phyloP scores from a whole-genome alignment of 2,797 vertebrate genomes.

The Malurus splendens region DNA sequence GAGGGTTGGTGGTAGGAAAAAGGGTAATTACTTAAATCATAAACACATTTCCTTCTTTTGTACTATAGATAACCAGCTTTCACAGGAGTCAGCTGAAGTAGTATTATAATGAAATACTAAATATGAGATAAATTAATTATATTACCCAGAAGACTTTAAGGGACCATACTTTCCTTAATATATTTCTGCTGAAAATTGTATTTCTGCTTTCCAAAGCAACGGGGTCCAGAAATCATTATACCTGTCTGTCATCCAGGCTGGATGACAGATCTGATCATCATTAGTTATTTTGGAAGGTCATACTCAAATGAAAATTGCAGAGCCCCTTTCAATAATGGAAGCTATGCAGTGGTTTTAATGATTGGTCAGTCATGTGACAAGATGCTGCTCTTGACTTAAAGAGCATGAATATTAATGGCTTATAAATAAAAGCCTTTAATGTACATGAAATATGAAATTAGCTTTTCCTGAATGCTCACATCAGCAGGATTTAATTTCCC shows the following conservation, averaged over 20 bases:
- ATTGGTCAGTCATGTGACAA: not conserved
- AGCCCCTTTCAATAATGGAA: not conserved
- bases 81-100: not conserved
- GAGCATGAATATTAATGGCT: not conserved
- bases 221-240: not conserved
- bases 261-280: not conserved
- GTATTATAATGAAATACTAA: not conserved
- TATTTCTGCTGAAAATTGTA: not conserved
- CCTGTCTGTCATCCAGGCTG: not conserved
- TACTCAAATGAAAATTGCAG: not conserved
- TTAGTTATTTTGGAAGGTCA: not conserved
- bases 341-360: not conserved
- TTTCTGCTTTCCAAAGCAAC: not conserved
- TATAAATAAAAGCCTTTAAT: slow-evolving; percentile 23
- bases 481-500: slow-evolving; percentile 12
- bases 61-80: not conserved
- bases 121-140: not conserved
- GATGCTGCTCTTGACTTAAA: not conserved
- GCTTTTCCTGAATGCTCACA: slow-evolving; percentile 1
- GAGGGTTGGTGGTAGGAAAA: not conserved
- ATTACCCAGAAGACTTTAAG: not conserved
- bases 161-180: not conserved
- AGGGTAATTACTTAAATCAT: not conserved
- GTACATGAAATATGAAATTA: not conserved
- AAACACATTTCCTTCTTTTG: not conserved